These are phyloP conservation scores for Anabas testudineus DNA, from an alignment of 2,797 vertebrate genomes.

Conservation along the genomic window DNA sequence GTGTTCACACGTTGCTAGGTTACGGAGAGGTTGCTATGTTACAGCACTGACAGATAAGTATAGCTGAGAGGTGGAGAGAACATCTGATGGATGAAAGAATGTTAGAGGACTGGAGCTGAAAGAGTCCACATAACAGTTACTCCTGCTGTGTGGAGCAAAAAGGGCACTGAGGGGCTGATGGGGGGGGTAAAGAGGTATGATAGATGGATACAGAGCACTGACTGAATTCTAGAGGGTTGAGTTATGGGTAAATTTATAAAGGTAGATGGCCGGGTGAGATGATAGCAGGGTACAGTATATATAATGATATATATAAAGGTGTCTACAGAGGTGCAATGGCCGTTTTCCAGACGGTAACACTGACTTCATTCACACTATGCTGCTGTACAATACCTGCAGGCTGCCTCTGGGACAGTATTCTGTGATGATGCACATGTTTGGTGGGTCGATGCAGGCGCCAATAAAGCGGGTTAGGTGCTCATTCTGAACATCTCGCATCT, in stretches of 20 bases:
- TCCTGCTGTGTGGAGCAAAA: background rate
- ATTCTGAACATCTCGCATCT: conserved; percentile 93
- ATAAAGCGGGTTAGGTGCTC: conserved; percentile 93
- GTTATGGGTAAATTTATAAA: no score
- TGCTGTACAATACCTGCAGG: conserved; percentile 44
- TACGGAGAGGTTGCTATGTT: conserved; percentile 61
- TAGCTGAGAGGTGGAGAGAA: conserved; percentile 8
- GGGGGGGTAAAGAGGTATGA: background rate
- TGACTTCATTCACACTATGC: no score
- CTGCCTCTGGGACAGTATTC: conserved; percentile 86
- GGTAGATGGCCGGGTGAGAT: no score
- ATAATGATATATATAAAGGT: no score
- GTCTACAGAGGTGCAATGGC: no score
- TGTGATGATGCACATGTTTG: no score
- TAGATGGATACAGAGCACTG: no score
- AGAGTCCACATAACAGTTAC: background rate
- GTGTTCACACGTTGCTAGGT: conserved; percentile 59
- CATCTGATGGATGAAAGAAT: conserved; percentile 13
- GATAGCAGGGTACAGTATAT: no score
- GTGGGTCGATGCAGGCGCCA: conserved; percentile 89
- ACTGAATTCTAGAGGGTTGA: no score
- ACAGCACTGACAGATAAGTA: conserved; percentile 37
- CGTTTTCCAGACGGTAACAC: no score
- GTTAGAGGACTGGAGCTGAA: background rate
- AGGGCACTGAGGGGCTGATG: background rate